Evolutionary conservation across 2,113 vertebrate genomes (phyloP).

Genomic region (Clupea harengus): DNA sequence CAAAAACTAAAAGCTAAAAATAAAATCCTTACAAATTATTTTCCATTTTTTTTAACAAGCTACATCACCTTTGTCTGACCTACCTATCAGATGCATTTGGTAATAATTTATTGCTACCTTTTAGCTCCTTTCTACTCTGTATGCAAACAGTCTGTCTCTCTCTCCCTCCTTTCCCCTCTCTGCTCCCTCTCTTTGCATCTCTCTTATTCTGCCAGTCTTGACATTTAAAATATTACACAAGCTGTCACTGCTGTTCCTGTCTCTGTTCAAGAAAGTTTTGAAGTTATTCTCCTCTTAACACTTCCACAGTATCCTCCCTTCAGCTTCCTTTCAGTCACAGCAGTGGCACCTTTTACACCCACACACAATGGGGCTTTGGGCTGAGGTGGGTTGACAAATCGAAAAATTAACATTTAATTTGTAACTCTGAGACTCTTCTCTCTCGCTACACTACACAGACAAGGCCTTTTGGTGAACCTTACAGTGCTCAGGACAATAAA

Average conservation of each 20-base stretch:
- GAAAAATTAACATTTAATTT: constrained; percentile 32
- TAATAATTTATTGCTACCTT: neutral
- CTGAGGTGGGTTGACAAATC: neutral
- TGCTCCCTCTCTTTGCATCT: neutral
- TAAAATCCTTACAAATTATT: neutral
- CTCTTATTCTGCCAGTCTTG: neutral
- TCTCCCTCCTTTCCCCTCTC: constrained; percentile 32
- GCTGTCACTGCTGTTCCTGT: neutral
- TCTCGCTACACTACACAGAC: neutral
- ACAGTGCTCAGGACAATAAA: constrained; percentile 48
- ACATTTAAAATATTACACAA: constrained; percentile 11
- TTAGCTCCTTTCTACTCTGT: neutral
- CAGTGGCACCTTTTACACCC: neutral
- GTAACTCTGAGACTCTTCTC: neutral
- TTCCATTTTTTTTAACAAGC: neutral
- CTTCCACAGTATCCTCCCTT: neutral
- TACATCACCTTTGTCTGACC: neutral
- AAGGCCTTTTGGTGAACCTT: constrained; percentile 33
- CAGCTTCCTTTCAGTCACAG: too few species aligned
- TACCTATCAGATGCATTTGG: neutral
- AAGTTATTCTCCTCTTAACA: neutral
- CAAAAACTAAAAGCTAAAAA: neutral
- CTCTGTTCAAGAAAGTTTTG: neutral
- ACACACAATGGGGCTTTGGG: neutral
- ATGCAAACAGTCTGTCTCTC: neutral